Evolutionary conservation across 2,113 vertebrate species (phyloP).

Genomic region (Dasyornis broadbenti): DNA sequence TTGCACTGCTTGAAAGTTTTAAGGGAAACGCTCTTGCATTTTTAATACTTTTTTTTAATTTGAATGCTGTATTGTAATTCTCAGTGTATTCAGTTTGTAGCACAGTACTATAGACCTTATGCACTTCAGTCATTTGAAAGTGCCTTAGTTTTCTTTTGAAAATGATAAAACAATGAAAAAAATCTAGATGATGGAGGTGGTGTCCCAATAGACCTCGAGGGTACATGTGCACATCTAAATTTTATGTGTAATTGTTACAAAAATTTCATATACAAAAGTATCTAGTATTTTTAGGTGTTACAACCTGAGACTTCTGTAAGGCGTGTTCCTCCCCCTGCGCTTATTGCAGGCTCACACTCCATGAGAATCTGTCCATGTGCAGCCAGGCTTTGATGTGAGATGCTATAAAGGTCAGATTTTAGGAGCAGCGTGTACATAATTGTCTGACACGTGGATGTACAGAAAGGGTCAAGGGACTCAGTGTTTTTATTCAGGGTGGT

Average conservation of each 20-base stretch:
- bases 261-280: neutral
- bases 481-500: neutral
- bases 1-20: neutral
- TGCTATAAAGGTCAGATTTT: neutral
- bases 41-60: neutral
- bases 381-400: neutral
- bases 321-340: neutral
- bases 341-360: neutral
- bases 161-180: neutral
- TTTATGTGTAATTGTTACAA: neutral
- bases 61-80: neutral
- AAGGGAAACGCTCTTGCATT: neutral
- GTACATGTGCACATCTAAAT: neutral
- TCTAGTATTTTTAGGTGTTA: neutral
- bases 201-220: neutral
- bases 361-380: neutral
- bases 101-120: fast-evolving
- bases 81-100: neutral
- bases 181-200: neutral
- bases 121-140: neutral
- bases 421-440: neutral
- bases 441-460: neutral
- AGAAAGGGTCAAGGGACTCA: neutral
- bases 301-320: neutral
- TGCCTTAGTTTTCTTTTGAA: neutral